phyloP scores from a whole-genome alignment of 1,140 invertebrate species.

The Scaptomyza graminum region DNA sequence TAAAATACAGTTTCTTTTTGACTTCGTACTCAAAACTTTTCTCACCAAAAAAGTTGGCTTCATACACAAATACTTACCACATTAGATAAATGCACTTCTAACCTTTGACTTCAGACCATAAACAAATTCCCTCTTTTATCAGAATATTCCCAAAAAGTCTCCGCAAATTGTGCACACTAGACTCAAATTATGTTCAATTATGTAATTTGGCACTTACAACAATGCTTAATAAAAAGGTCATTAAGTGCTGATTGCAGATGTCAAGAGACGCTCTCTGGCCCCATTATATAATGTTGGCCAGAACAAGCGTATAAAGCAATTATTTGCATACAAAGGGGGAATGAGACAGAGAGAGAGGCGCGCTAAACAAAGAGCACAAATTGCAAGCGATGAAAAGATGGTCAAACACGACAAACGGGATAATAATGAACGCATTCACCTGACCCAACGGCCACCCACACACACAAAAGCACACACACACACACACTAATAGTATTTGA shows the following conservation, averaged over 20 bases:
- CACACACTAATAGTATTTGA: conserved; percentile 21
- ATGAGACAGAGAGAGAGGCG: background rate
- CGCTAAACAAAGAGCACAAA: conserved; percentile 67
- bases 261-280: conserved; percentile 30
- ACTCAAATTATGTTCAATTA: conserved; percentile 66
- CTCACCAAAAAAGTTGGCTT: too few relatives aligned
- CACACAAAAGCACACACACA: conserved; percentile 9
- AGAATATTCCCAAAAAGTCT: too few relatives aligned
- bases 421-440: conserved; percentile 57
- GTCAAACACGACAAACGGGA: conserved; percentile 25
- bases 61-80: too few relatives aligned
- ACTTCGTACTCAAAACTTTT: too few relatives aligned
- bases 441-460: conserved; percentile 32
- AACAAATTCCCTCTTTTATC: too few relatives aligned
- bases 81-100: too few relatives aligned
- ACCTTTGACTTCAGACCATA: too few relatives aligned
- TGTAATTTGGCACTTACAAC: conserved; percentile 42
- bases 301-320: conserved; percentile 75
- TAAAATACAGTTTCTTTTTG: too few relatives aligned
- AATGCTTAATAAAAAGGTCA: conserved; percentile 44
- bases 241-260: conserved; percentile 56
- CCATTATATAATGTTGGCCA: conserved; percentile 52
- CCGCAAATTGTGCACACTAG: conserved; percentile 27
- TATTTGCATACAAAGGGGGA: conserved; percentile 64
- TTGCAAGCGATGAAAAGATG: conserved; percentile 51